These are phyloP conservation scores for Eulemur rubriventer DNA, from an alignment of 2,797 vertebrate species.

Conservation along the genomic window DNA sequence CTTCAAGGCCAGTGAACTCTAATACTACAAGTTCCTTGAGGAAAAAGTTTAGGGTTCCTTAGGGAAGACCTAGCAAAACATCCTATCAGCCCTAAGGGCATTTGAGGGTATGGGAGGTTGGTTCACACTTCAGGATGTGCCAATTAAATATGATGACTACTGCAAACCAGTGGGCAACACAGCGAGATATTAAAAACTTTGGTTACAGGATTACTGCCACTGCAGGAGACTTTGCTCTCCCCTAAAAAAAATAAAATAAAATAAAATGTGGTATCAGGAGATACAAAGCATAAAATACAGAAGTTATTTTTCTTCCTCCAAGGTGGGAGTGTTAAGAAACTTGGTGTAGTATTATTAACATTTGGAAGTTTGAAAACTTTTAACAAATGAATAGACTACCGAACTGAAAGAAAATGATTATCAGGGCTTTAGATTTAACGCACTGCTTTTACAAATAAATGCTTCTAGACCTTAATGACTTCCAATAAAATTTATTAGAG, in stretches of 20 bases:
- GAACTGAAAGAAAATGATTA: constrained; percentile 47
- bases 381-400: constrained; percentile 65
- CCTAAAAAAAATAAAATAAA: neutral
- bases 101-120: neutral
- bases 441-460: neutral
- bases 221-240: neutral
- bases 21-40: neutral
- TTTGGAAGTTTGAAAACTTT: constrained; percentile 64
- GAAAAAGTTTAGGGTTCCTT: neutral
- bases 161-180: neutral
- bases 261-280: constrained; percentile 42
- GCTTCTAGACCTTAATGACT: neutral
- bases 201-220: neutral
- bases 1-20: neutral
- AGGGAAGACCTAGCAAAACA: neutral
- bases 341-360: constrained; percentile 62
- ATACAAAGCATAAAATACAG: constrained; percentile 74
- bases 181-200: constrained; percentile 1
- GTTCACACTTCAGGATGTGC: constrained; percentile 32
- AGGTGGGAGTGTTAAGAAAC: constrained; percentile 62
- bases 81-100: neutral
- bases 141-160: constrained; percentile 47
- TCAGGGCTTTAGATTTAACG: constrained; percentile 11
- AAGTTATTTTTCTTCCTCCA: constrained; percentile 76
- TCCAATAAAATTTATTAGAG: neutral